Conservation (phyloP, 2,113 vertebrate genomes). For the Struthidea cinerea region DNA sequence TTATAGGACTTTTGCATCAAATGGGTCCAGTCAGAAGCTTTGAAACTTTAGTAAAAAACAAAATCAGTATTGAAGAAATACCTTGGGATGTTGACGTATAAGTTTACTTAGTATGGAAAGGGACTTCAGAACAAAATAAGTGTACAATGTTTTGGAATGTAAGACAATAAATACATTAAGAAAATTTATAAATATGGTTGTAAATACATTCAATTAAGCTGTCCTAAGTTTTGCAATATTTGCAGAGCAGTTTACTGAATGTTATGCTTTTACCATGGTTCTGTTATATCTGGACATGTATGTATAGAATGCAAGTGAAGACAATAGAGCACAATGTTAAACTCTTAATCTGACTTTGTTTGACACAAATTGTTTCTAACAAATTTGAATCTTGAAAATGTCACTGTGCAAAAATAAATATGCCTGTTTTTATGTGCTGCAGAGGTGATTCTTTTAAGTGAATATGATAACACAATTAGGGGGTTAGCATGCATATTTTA, state of each 20-base stretch:
- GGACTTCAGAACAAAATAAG: background rate
- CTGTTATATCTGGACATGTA: background rate
- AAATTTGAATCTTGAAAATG: constrained; percentile 20
- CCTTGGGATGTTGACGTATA: background rate
- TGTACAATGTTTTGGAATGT: background rate
- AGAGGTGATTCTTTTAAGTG: background rate
- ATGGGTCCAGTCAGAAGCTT: background rate
- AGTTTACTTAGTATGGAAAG: background rate
- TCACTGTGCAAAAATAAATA: constrained; percentile 58
- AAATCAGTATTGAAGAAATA: background rate
- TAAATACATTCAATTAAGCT: constrained; percentile 43
- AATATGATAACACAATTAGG: background rate
- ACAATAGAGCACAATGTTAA: constrained; percentile 42
- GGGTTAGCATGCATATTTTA: background rate
- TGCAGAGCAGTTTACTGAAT: constrained; percentile 47
- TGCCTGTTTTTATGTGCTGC: constrained; percentile 12
- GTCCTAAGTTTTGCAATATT: constrained; percentile 54
- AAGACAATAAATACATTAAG: background rate
- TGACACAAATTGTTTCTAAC: constrained; percentile 20
- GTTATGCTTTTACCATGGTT: background rate
- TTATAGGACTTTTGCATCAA: background rate
- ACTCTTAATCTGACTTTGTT: background rate
- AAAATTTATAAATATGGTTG: constrained; percentile 7
- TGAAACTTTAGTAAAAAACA: background rate
- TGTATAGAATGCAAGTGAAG: constrained; percentile 8